A percentile compares a stretch with the other conserved stretches of the same genome.
Evolutionary conservation across 37 sponge, comb jelly and placozoan species (phyloP).

Genomic region (Crambe crambe): DNA sequence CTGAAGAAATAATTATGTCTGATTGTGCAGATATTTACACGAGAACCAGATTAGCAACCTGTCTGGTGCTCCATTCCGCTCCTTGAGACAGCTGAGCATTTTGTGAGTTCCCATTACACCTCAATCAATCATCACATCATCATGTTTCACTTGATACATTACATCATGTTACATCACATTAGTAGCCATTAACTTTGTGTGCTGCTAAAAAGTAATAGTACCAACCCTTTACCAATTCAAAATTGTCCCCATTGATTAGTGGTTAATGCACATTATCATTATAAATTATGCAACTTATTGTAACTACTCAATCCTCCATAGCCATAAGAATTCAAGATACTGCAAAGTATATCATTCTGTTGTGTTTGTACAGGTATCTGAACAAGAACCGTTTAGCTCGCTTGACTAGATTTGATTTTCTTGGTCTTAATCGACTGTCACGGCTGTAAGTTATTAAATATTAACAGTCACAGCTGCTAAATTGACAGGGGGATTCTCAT

Average conservation of each 20-base stretch:
- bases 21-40: constrained; percentile 54
- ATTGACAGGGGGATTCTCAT: too few relatives aligned
- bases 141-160: neutral
- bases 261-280: neutral
- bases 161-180: too few relatives aligned
- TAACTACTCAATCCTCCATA: neutral
- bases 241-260: too few relatives aligned
- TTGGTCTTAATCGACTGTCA: constrained; percentile 14
- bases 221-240: too few relatives aligned
- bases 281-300: neutral
- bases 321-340: too few relatives aligned
- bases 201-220: too few relatives aligned
- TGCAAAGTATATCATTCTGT: too few relatives aligned
- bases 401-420: constrained; percentile 24
- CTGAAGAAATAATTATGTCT: too few relatives aligned
- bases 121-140: too few relatives aligned
- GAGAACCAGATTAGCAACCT: constrained; percentile 47
- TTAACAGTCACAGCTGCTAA: neutral
- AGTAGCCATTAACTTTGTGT: too few relatives aligned
- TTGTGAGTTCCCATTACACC: constrained; percentile 58
- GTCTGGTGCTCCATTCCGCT: constrained; percentile 42
- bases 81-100: constrained; percentile 1
- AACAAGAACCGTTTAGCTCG: constrained; percentile 13
- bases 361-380: constrained; percentile 26
- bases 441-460: constrained; percentile 38